phyloP scores from a whole-genome alignment of 2,888 invertebrate species.

The Lepidochrysops patricia region DNA sequence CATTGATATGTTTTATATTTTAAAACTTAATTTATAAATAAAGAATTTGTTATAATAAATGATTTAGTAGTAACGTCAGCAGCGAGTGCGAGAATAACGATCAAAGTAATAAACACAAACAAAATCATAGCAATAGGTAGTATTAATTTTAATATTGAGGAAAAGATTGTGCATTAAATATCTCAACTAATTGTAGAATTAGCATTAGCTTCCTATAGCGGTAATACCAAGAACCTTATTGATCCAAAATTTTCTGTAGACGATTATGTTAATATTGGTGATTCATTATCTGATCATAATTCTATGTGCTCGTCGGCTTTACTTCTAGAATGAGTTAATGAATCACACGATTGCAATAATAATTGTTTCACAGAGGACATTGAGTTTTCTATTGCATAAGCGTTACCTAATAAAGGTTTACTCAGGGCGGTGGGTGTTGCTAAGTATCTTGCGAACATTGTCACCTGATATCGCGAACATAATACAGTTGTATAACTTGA shows the following conservation, averaged over 20 bases:
- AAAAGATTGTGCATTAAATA: neutral
- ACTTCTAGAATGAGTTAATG: conserved; percentile 16
- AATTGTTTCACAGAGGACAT: neutral
- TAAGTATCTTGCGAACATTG: neutral
- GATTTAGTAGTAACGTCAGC: neutral
- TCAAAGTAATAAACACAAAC: neutral
- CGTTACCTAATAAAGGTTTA: neutral
- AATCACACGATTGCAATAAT: conserved; percentile 18
- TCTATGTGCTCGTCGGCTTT: conserved; percentile 30
- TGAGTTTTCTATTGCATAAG: neutral
- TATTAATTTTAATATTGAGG: neutral
- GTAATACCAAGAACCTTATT: neutral
- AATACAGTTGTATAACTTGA: neutral
- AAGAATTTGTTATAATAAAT: neutral
- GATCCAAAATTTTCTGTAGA: conserved; percentile 32
- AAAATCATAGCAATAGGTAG: neutral
- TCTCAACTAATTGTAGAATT: neutral
- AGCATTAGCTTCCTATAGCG: neutral
- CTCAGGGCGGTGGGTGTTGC: neutral
- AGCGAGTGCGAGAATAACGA: neutral
- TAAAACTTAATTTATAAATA: neutral
- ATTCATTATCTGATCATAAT: conserved; percentile 44
- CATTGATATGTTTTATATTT: neutral
- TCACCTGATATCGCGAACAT: neutral
- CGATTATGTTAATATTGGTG: conserved; percentile 46